Evolutionary conservation across 1,140 invertebrate species (phyloP), one percentile per base, ranked within the genome.

Genomic region (Meloidogyne chitwoodi): DNA sequence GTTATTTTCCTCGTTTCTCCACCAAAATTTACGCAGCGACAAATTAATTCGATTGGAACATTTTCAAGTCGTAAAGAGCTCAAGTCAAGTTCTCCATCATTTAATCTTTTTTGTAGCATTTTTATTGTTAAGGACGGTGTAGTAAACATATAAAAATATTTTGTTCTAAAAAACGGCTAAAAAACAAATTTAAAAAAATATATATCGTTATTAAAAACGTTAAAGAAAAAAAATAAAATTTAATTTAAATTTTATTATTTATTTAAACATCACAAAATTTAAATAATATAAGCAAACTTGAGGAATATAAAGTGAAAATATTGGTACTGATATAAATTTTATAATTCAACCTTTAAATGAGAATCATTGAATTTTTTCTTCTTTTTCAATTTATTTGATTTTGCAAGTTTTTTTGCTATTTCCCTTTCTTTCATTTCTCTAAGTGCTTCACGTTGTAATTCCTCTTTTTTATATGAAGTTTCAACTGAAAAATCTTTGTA

Each of bases 21-120:
- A 41, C 24, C 68, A 70, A 70, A 27, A 22, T 44, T 56, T 4
- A 56, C 48, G 10, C 48, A 70, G n/a, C 68, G 68, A 70, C 34
- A 70, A 44, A 70, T 70, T 29, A 70, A 61, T 61, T 70, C 68
- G 6, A 48, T 41, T n/a, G 68, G 68, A 29, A 70, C 34, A 56
- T 26, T 70, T 27, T 44, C 61, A 16, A 70, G 38, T 8, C 68
- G 68, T 29, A 70, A 44, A 44, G 68, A 70, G 24, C 68, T 70
- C 16, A 70, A 26, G 29, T 70, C 68, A 44, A 70, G 26, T 44
- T 61, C 44, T 22, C 68, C 68, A 31, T 31, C 38, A 11, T n/a
- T 70, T n/a, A 70, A 16, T n/a, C 68, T 26, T 31, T 70, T 70
- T 70, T 70, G 44, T 10, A 70, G 61, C 68, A 70, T 70, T 70